Percentiles rank a stretch among this genome's conserved stretches.
Evolutionary conservation across 2,888 invertebrate species (phyloP).

Genomic region (Phania funesta): DNA sequence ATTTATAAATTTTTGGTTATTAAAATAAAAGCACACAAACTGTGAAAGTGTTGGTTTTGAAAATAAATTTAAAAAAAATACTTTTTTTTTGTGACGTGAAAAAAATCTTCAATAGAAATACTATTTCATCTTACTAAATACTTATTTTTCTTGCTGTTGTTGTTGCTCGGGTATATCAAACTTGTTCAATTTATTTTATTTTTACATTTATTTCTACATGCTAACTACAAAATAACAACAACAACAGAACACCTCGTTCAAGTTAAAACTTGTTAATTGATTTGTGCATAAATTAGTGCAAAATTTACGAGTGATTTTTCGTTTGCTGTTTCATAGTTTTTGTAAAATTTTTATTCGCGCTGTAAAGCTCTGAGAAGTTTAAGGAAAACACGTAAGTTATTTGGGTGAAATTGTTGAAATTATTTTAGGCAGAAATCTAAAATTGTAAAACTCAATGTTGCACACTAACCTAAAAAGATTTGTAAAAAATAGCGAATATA

Average conservation of each 20-base stretch:
- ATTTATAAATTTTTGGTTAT: not conserved
- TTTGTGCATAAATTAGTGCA: constrained; percentile 48
- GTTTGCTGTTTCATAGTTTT: not conserved
- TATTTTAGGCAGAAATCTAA: not conserved
- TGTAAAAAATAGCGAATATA: no score
- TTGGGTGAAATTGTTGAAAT: not conserved
- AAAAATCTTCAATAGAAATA: not conserved
- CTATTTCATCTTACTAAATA: not conserved
- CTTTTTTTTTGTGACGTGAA: constrained; percentile 1
- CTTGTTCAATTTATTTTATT: constrained; percentile 17
- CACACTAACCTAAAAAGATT: not conserved
- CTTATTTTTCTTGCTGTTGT: not conserved
- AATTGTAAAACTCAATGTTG: not conserved
- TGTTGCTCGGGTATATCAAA: not conserved
- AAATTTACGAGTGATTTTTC: constrained; percentile 43
- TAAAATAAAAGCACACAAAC: constrained; percentile 11
- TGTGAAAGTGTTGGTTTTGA: constrained; percentile 22
- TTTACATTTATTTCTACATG: not conserved
- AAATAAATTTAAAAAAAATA: constrained; percentile 13
- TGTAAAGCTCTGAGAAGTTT: not conserved
- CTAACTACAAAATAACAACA: constrained; percentile 12
- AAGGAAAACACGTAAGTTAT: constrained; percentile 44
- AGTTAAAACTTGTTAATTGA: constrained; percentile 41
- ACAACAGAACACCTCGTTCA: not conserved
- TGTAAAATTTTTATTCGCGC: not conserved